A percentile compares a stretch with the other conserved stretches of the same genome.
phyloP scores from a whole-genome alignment of 2,797 vertebrate genomes.

The Cossypha polioptera region DNA sequence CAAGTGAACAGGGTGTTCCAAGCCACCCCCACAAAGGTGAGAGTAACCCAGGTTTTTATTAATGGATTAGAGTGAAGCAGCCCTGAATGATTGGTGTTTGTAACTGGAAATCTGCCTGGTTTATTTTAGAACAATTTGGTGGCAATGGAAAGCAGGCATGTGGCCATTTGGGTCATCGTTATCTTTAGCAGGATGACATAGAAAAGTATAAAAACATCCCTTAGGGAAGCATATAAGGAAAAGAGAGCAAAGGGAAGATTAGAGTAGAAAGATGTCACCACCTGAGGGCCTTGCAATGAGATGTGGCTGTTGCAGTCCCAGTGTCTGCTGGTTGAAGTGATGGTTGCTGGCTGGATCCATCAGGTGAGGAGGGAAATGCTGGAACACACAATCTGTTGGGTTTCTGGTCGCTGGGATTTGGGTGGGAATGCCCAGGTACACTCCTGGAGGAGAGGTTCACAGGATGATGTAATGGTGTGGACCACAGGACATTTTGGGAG shows the following conservation, averaged over 20 bases:
- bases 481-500: background rate
- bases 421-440: background rate
- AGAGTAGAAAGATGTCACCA: background rate
- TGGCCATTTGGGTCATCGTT: background rate
- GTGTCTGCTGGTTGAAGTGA: background rate
- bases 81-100: rapidly evolving
- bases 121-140: background rate
- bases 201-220: background rate
- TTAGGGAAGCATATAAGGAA: background rate
- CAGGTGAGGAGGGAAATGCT: background rate
- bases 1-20: background rate
- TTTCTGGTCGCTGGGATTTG: background rate
- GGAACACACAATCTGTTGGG: no score
- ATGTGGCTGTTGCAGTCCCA: background rate
- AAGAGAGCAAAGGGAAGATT: background rate
- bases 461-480: rapidly evolving
- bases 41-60: background rate
- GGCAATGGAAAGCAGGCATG: background rate
- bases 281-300: background rate
- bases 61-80: background rate
- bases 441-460: background rate
- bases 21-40: background rate
- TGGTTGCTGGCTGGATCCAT: background rate
- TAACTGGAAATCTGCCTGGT: background rate
- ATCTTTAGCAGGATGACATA: background rate